Evolutionary conservation across 1,140 invertebrate genomes (phyloP), one percentile per base, ranked within the genome.

Genomic region (Drosophila ogumai): DNA sequence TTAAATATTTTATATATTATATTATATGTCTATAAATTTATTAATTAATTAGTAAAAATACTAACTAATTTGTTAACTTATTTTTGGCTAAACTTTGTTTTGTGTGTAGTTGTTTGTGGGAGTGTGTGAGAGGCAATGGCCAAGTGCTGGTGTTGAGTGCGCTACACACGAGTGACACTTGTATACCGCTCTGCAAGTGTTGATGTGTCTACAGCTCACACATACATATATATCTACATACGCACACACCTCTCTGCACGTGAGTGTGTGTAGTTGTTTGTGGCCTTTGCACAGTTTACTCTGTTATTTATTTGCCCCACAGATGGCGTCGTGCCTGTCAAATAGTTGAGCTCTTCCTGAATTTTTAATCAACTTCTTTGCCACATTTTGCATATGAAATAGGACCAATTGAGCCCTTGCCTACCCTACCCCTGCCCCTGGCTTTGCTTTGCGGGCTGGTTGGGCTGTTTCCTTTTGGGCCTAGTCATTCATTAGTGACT

Each of bases 151-250:
- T 80, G 50, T 75, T 75, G 82, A 86, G 82, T 88, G 82, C 75
- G 67, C 85, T 90, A 78, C 77, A 90, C 86, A 90, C 86, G 82
- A 90, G 85, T 90, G 85, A 81, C 85, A 90, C 86, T 90, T 90
- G 72, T 79, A 75, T 81, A 79, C 80, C 78, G 57, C 52, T 71
- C 65, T 68, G 52, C 36, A 79, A 69, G 75, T 69, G 64, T 75
- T 69, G 46, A 52, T 73, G 66, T 76, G 57, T 61, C 54, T 66
- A 72, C 43, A 47, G 43, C 19, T 38, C 40, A 43, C 28, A 65
- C 8, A 44, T 34, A 36, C 15, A 34, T 34, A 22, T 22, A 22
- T 3, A 22, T 31, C 8, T 44, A 28, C 7, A 56, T 17, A 22
- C 38, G n/a, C 17, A 43, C 32, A 40, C 38, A 25, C 44, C 17